Base-by-base conservation (phyloP, 2,113 vertebrate genomes). In the Pteruthius melanotis region DNA sequence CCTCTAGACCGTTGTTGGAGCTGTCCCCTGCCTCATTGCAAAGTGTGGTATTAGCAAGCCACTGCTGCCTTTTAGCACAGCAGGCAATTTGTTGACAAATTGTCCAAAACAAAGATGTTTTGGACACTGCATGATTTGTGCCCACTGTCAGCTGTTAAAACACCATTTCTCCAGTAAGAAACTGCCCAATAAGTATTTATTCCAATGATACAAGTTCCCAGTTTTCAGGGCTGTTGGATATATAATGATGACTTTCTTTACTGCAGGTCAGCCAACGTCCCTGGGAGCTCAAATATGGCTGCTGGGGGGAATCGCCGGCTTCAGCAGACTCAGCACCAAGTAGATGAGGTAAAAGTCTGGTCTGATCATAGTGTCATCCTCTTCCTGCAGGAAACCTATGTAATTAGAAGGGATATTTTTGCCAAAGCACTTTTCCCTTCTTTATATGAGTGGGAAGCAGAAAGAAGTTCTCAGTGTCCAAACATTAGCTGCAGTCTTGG, bases 311-410 rank as follows among this genome's bases (percentile, higher is more conserved):
- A 87, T 47, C 97, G 97, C 49, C 97, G 97, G 56, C 98, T 98
- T 47, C 98, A 98, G 94, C 98, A 98, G 95, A 98, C 98, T 9
- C 98, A 98, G 0, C 96, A 98, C 66, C 98, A 98, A 98, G 98
- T 98, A 12, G 97, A 98, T 86, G 98, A 98, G 98, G 98, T 98
- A 97, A 75, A 90, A 45, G 30, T 59, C 63, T 63, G 24, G 9
- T 65, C 19, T 52, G 24, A 26, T 11, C 30, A 21, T 14, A 28
- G 15, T 39, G 44, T 71, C 39, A 11, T 23, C 1, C 2, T 59
- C 45, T 66, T 64, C 31, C 53, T 61, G 24, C 27, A 45, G 59
- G 33, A 88, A 90, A 47, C 3, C 3, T 54, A 0, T 44, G 6
- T 28, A 54, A 16, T 26, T 59, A 10, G 14, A 53, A 74, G 27